phyloP scores from a whole-genome alignment of 2,888 invertebrate genomes.

The Furcula furcula region DNA sequence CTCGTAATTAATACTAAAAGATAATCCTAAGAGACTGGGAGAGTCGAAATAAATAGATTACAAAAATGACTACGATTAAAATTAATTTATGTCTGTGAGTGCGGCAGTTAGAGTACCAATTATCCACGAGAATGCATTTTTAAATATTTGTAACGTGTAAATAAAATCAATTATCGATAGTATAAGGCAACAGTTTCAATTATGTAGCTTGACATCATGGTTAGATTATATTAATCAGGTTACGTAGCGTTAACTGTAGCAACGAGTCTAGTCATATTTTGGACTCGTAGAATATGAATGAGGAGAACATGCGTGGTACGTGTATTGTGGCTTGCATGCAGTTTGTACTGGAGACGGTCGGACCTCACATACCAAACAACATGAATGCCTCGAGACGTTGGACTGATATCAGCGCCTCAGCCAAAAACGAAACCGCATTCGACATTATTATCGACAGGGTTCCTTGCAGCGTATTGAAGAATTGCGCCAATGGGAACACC shows the following conservation, averaged over 20 bases:
- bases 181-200: too few relatives aligned
- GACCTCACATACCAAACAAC: constrained; percentile 71
- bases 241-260: constrained; percentile 21
- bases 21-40: too few relatives aligned
- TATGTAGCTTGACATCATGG: too few relatives aligned
- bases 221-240: too few relatives aligned
- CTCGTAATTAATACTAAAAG: too few relatives aligned
- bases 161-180: too few relatives aligned
- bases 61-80: too few relatives aligned
- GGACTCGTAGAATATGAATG: constrained; percentile 35
- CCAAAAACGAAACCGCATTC: constrained; percentile 79
- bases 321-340: constrained; percentile 22
- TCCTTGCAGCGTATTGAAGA: constrained; percentile 83
- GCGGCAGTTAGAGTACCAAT: too few relatives aligned
- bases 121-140: too few relatives aligned
- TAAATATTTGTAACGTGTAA: too few relatives aligned
- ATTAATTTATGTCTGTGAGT: too few relatives aligned
- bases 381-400: constrained; percentile 83
- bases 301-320: constrained; percentile 10
- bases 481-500: constrained; percentile 84
- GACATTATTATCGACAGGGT: constrained; percentile 84
- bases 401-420: constrained; percentile 83
- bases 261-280: constrained; percentile 44
- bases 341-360: constrained; percentile 23
- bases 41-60: too few relatives aligned